A percentile compares a stretch with the other conserved stretches of the same genome.
These are phyloP conservation scores for Anabas testudineus DNA, from an alignment of 2,797 vertebrate genomes.

Conservation along the genomic window DNA sequence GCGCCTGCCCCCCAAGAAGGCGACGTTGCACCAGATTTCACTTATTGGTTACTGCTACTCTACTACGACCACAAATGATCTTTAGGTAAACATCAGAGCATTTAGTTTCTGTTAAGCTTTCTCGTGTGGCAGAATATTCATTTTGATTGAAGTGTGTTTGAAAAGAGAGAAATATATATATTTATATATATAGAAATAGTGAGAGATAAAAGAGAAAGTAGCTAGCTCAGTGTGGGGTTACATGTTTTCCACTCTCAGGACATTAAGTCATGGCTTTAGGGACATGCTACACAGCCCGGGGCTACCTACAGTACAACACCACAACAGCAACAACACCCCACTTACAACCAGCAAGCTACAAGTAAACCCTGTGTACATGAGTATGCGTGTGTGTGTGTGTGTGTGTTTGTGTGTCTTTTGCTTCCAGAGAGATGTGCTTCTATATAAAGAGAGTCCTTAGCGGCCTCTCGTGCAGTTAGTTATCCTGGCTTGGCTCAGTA, in stretches of 20 bases:
- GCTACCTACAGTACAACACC: slow-evolving; percentile 80
- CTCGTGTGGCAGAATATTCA: slow-evolving; percentile 75
- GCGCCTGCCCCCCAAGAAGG: slow-evolving; percentile 34
- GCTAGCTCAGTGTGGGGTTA: slow-evolving; percentile 72
- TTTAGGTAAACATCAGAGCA: slow-evolving; percentile 79
- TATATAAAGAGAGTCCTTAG: slow-evolving; percentile 67
- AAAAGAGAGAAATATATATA: slow-evolving; percentile 66
- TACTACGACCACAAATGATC: slow-evolving; percentile 80
- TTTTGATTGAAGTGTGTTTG: slow-evolving; percentile 61
- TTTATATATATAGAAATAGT: slow-evolving; percentile 45
- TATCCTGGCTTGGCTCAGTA: slow-evolving; percentile 84
- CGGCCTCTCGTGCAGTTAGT: slow-evolving; percentile 75
- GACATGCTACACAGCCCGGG: slow-evolving; percentile 85
- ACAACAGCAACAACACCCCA: slow-evolving; percentile 79
- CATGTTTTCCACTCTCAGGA: slow-evolving; percentile 74
- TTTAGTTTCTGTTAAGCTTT: slow-evolving; percentile 71
- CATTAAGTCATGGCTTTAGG: slow-evolving; percentile 85
- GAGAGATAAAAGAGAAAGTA: slow-evolving; percentile 56
- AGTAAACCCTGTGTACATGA: slow-evolving; percentile 83
- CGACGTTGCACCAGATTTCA: slow-evolving; percentile 54
- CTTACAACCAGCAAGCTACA: slow-evolving; percentile 81
- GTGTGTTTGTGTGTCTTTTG: slow-evolving; percentile 67
- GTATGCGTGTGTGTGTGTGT: too few species aligned
- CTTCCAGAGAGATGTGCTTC: slow-evolving; percentile 79
- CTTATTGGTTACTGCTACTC: slow-evolving; percentile 79